Percentiles rank a stretch among this genome's conserved stretches.
These are phyloP conservation scores for Pseudorhombus dupliciocellatus DNA, from an alignment of 2,113 vertebrate species.

Conservation along the genomic window DNA sequence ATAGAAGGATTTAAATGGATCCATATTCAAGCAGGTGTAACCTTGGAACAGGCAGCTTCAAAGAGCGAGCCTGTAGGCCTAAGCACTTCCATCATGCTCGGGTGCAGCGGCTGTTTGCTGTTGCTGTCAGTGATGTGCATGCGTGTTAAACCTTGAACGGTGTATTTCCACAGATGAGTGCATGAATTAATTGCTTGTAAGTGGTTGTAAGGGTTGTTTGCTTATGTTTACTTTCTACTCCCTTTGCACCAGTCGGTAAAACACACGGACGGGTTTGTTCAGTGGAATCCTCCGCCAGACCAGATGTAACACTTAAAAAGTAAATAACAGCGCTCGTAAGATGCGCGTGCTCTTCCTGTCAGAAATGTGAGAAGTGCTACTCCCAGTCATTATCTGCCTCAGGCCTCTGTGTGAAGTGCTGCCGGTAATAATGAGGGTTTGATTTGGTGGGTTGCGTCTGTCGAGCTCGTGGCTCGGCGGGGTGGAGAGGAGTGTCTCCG, in stretches of 20 bases:
- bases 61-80: constrained; percentile 53
- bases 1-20: constrained; percentile 59
- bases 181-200: constrained; percentile 1
- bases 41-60: constrained; percentile 65
- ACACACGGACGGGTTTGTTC: not conserved
- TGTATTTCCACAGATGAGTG: constrained; percentile 17
- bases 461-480: not conserved
- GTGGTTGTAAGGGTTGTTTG: not conserved
- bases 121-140: constrained; percentile 29
- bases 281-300: no score
- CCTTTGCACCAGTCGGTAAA: not conserved
- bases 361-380: not conserved
- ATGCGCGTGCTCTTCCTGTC: not conserved
- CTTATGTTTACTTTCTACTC: not conserved
- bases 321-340: not conserved
- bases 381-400: not conserved
- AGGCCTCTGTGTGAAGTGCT: constrained; percentile 3
- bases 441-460: constrained; percentile 18
- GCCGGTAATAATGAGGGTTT: constrained; percentile 23
- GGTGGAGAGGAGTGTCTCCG: constrained; percentile 11
- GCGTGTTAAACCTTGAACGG: constrained; percentile 33
- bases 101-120: constrained; percentile 53
- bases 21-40: constrained; percentile 62
- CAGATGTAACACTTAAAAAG: not conserved
- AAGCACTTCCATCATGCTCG: constrained; percentile 30